Percentiles rank a stretch among this genome's conserved stretches.
These are phyloP conservation scores for Eudyptes chrysolophus DNA, from an alignment of 2,113 vertebrate species.

Conservation along the genomic window DNA sequence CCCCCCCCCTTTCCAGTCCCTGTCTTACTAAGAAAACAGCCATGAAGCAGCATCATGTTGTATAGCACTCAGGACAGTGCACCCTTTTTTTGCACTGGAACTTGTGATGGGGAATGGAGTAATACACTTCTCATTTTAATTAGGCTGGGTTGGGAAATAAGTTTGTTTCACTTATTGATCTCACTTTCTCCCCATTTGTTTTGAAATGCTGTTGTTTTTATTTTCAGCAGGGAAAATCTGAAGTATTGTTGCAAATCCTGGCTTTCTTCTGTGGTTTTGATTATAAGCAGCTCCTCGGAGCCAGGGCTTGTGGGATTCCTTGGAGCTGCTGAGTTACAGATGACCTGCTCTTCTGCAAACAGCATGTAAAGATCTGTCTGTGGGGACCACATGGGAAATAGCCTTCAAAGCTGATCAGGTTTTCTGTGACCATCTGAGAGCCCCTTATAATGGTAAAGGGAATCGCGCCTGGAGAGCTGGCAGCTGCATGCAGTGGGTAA, in stretches of 20 bases:
- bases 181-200: background rate
- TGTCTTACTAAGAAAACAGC: background rate
- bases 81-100: background rate
- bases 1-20: background rate
- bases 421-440: background rate
- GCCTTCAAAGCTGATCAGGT: background rate
- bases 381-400: background rate
- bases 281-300: background rate
- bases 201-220: background rate
- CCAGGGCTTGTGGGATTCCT: background rate
- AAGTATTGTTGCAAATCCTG: background rate
- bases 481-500: background rate
- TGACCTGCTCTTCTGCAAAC: background rate
- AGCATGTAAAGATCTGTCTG: fast-evolving
- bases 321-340: background rate
- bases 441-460: background rate
- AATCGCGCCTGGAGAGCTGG: background rate
- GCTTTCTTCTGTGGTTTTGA: background rate
- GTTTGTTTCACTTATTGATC: background rate
- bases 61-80: background rate
- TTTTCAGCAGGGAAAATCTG: background rate
- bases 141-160: background rate
- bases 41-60: background rate
- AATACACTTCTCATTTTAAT: background rate
- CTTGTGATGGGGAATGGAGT: background rate